Evolutionary conservation across 1,140 invertebrate genomes (phyloP).

Genomic region (Euura lappo): DNA sequence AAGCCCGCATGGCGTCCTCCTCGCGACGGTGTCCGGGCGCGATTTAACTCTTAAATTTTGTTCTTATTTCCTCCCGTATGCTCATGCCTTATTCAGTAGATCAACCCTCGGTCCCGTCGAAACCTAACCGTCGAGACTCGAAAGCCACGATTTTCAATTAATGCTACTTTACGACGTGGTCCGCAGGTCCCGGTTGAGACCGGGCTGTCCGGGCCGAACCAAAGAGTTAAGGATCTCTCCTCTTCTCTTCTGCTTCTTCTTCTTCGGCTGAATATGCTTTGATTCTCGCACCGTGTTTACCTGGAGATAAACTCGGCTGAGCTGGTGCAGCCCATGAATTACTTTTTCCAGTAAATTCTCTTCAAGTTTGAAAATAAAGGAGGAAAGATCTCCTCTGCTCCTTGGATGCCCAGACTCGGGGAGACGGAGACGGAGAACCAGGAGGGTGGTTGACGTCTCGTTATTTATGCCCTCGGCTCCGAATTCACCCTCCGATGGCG

Average conservation of each 20-base stretch:
- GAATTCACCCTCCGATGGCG: conserved; percentile 23
- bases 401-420: too few species aligned
- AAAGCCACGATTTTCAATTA: conserved; percentile 4
- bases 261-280: not conserved
- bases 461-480: conserved; percentile 31
- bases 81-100: not conserved
- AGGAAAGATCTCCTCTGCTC: too few species aligned
- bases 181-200: not conserved
- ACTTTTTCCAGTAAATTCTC: too few species aligned
- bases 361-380: too few species aligned
- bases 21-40: not conserved
- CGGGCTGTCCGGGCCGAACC: not conserved
- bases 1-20: conserved; percentile 21
- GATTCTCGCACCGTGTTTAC: too few species aligned
- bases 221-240: conserved; percentile 2
- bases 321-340: too few species aligned
- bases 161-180: conserved; percentile 6
- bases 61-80: not conserved
- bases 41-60: not conserved
- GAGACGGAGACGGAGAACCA: not conserved
- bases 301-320: too few species aligned
- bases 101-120: too few species aligned
- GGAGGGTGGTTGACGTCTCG: conserved; percentile 23
- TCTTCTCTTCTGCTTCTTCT: too few species aligned
- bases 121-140: too few species aligned